Base-by-base conservation (phyloP, 30 jellyfish, hydroid and myxozoan species). In the Catostylus mosaicus region DNA sequence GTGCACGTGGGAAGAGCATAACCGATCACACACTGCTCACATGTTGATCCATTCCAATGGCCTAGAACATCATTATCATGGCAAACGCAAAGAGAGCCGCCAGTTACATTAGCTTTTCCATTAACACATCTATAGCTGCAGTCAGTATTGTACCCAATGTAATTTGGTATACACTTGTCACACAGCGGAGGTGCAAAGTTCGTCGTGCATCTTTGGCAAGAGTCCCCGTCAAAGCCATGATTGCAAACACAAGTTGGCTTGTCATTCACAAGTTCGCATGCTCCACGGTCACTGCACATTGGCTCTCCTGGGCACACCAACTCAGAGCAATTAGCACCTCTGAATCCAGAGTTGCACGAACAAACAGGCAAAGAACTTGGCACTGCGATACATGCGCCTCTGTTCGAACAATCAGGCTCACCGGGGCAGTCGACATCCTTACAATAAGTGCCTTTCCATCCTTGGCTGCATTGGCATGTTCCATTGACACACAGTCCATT, bases 301-400 rank as follows among this genome's bases (percentile, higher is more conserved):
- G 86, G 93, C 61, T 65, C 81, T 7, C 93, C 93, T 33, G 93
- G 86, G 48, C 93, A 83, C n/a, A 83, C 93, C 24, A 83, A 33
- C 29, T 61, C 78, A 0, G 93, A 69, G 75, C 93, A 83, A 47
- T 56, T 73, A 1, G 80, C 73, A 26, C 93, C 93, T 3, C 75
- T 38, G 59, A 83, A 83, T 4, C 93, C 93, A 10, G 93, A 69
- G 62, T 83, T 72, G 32, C 93, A 83, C n/a, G 93, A 83, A 27
- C 93, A 83, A 29, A 83, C 85, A 23, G 93, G 93, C 65, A 70
- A 40, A 5, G 82, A 12, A 60, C 43, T 30, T 0, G 93, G 93
- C 22, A 83, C 86, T 0, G 86, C 66, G 19, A 83, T 83, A 40
- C 93, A 83, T 4, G 93, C 86, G 0, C 93, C 93, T 60, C 93